These are phyloP conservation scores for Rhynchomys soricoides DNA, from an alignment of 2,113 vertebrate species.

Conservation along the genomic window DNA sequence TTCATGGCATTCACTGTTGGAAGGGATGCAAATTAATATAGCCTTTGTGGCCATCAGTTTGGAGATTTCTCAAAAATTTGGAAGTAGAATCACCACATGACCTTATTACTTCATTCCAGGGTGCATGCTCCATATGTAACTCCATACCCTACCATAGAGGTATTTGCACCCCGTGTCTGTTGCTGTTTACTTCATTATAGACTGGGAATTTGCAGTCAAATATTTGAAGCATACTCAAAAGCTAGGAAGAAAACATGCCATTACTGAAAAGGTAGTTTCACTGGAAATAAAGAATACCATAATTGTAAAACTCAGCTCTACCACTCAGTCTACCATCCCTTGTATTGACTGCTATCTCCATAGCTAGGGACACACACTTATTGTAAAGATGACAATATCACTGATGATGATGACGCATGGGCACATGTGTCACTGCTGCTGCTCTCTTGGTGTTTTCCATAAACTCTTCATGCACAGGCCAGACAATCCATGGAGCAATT, in stretches of 20 bases:
- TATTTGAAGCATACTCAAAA: neutral
- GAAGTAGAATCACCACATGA: neutral
- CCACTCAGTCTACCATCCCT: neutral
- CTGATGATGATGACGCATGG: neutral
- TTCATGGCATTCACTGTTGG: neutral
- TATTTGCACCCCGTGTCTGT: neutral
- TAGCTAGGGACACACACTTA: neutral
- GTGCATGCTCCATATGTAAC: too few relatives aligned
- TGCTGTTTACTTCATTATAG: neutral
- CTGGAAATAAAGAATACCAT: neutral
- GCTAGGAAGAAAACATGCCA: too few relatives aligned
- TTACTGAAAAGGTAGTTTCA: neutral
- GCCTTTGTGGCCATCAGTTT: neutral
- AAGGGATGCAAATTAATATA: neutral
- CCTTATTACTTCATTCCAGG: neutral
- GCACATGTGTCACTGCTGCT: neutral
- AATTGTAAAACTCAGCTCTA: neutral
- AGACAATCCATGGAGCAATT: rapidly evolving
- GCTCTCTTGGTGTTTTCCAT: neutral
- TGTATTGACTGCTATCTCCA: neutral
- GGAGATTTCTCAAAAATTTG: neutral
- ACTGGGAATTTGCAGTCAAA: neutral
- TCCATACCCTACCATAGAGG: neutral
- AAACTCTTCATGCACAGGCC: neutral
- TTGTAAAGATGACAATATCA: rapidly evolving